Conservation (phyloP, 2,888 invertebrate genomes). For the Ametastegia equiseti region DNA sequence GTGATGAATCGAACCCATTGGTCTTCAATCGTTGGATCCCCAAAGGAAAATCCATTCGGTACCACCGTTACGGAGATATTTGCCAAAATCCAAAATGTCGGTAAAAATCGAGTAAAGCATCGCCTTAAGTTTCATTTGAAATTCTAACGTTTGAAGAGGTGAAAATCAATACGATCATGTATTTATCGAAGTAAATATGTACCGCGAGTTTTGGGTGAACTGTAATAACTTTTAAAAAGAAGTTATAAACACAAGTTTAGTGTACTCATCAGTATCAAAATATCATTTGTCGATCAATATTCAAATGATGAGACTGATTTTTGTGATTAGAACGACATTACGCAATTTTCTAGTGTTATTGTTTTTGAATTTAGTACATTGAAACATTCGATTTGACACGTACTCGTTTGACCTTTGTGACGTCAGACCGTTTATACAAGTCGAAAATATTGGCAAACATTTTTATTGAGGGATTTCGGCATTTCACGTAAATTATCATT, state of each 20-base stretch:
- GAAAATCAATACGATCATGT: constrained; percentile 14
- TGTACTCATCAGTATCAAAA: background rate
- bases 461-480: background rate
- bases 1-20: no score
- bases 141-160: background rate
- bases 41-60: no score
- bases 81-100: no score
- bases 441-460: constrained; percentile 5
- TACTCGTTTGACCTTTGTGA: background rate
- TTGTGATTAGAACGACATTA: background rate
- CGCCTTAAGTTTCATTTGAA: background rate
- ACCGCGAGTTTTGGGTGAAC: background rate
- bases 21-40: no score
- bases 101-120: no score
- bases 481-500: background rate
- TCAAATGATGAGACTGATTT: background rate
- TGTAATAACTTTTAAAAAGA: background rate
- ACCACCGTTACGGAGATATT: no score
- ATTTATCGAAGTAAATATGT: background rate
- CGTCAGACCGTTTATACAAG: background rate
- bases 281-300: background rate
- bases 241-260: background rate
- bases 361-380: background rate
- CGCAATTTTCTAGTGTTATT: no score
- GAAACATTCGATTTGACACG: background rate